phyloP scores from a whole-genome alignment of 1,140 invertebrate genomes.

The Magallana ariakensis region DNA sequence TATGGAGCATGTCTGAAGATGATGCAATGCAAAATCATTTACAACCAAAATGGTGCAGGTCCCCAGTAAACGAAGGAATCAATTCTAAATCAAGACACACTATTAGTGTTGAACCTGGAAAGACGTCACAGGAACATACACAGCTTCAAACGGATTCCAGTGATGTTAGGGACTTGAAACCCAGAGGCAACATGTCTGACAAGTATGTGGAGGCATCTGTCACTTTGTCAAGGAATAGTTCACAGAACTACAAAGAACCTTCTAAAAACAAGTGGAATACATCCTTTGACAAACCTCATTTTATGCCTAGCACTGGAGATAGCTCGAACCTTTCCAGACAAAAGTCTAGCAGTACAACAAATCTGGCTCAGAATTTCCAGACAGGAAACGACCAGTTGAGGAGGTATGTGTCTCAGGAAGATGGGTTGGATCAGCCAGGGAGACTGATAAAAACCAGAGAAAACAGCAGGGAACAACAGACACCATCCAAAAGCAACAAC shows the following conservation, averaged over 20 bases:
- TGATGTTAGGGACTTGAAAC: neutral
- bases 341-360: conserved; percentile 24
- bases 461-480: neutral
- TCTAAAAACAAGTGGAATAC: conserved; percentile 31
- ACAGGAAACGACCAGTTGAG: neutral
- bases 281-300: neutral
- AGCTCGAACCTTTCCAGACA: neutral
- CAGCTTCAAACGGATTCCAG: neutral
- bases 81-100: neutral
- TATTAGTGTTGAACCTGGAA: neutral
- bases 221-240: conserved; percentile 8
- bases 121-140: neutral
- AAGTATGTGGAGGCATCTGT: conserved; percentile 18
- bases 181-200: conserved; percentile 12
- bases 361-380: neutral
- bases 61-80: neutral
- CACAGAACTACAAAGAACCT: conserved; percentile 12
- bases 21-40: conserved; percentile 16
- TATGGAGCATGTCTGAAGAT: neutral
- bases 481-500: neutral
- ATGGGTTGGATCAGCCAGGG: conserved; percentile 8
- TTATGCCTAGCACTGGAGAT: neutral
- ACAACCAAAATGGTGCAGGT: conserved; percentile 14
- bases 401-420: neutral
- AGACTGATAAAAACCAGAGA: conserved; percentile 7